Percentiles rank a stretch among this genome's conserved stretches.
Evolutionary conservation across 2,797 vertebrate genomes (phyloP).

Genomic region (Cheirogaleus major): DNA sequence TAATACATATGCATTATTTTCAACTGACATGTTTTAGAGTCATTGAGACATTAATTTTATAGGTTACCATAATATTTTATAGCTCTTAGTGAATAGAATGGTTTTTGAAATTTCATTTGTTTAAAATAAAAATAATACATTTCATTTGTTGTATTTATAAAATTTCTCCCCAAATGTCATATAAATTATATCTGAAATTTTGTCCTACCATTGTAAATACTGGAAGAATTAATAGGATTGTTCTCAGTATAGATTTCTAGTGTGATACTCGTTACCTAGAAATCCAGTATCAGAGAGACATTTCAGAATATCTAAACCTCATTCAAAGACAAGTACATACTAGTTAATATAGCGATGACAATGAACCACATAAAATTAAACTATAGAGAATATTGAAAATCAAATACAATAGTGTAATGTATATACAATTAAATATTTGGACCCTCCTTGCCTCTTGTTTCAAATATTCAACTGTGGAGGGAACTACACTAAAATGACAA

Average conservation of each 20-base stretch:
- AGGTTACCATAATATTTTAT: neutral
- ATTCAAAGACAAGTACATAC: neutral
- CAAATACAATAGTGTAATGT: neutral
- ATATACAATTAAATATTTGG: neutral
- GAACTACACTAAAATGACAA: neutral
- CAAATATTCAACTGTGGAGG: neutral
- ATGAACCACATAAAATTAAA: neutral
- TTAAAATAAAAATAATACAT: neutral
- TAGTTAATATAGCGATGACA: neutral
- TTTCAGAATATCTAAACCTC: neutral
- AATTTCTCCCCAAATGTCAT: neutral
- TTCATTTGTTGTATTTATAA: conserved; percentile 13
- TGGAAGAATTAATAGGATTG: neutral
- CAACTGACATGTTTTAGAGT: neutral
- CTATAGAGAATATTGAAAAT: neutral
- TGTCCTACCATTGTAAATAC: neutral
- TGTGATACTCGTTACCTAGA: neutral
- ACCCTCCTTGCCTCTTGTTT: neutral
- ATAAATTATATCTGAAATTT: neutral
- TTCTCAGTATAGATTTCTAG: neutral
- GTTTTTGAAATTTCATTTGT: neutral
- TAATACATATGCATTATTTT: neutral
- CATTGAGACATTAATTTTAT: neutral
- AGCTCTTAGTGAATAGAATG: neutral
- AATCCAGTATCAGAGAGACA: neutral